These are phyloP conservation scores for Akabosia matsudoensis DNA, from an alignment of 1,140 invertebrate genomes.

Conservation along the genomic window DNA sequence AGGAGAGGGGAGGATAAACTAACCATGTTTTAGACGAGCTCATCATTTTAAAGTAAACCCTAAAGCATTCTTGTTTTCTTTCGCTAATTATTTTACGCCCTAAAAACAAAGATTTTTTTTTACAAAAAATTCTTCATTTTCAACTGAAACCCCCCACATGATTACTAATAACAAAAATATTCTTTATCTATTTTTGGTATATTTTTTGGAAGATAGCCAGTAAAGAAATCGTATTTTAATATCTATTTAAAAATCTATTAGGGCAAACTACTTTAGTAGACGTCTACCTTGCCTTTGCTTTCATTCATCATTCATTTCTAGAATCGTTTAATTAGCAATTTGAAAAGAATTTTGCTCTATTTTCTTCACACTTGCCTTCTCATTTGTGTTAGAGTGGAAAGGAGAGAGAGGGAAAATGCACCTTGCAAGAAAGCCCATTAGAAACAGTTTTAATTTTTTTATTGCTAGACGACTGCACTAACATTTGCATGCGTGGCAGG, in stretches of 20 bases:
- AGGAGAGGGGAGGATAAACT: not conserved
- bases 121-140: not conserved
- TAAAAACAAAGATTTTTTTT: slow-evolving; percentile 2
- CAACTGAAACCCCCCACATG: too few relatives aligned
- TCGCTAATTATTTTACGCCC: slow-evolving; percentile 13
- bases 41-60: not conserved
- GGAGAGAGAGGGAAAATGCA: too few relatives aligned
- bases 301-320: not conserved
- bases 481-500: not conserved
- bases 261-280: too few relatives aligned
- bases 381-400: not conserved
- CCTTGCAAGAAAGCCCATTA: not conserved
- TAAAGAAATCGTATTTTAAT: too few relatives aligned
- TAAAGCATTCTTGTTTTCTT: not conserved
- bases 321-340: not conserved
- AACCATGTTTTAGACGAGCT: not conserved
- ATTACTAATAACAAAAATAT: too few relatives aligned
- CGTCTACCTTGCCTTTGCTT: not conserved
- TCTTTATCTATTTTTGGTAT: not conserved
- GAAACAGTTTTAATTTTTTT: not conserved
- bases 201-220: too few relatives aligned
- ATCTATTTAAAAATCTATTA: too few relatives aligned
- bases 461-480: not conserved
- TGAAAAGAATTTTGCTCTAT: not conserved
- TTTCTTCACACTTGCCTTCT: not conserved